Evolutionary conservation across 2,797 vertebrate species (phyloP), one percentile per base, ranked within the genome.

Genomic region (Tamandua tetradactyla): DNA sequence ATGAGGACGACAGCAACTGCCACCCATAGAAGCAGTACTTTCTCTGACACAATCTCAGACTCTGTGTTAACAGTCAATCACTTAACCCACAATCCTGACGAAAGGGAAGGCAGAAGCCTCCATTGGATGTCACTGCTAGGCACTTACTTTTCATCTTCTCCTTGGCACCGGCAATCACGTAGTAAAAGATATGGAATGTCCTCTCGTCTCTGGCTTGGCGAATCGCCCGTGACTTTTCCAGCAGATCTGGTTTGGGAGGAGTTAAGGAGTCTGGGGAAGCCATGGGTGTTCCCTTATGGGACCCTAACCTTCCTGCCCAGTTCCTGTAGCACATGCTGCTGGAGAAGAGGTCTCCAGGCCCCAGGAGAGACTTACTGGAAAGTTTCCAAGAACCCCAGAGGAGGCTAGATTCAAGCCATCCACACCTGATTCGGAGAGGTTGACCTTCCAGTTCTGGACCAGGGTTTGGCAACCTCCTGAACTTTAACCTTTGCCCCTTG

Each of bases 121-220:
- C 6, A 8, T 20, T 2, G 2, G 6, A 2, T 0, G 0, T 5
- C 18, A 2, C 27, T 35, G 59, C 69, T 5, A 32, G 64, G 23
- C 25, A 97, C 98, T 98, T 96, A 98, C 98, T 97, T 96, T 97
- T 98, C 98, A 99, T 98, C 97, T 99, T 99, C 25, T 98, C 99
- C 93, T 98, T 98, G 94, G 98, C 98, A 57, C 99, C 99, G 35
- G 99, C 98, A 49, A 99, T 98, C 99, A 99, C 98, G 94, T 99
- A 99, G 97, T 99, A 99, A 97, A 99, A 99, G 97, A 99, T 99
- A 97, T 99, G 99, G 97, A 99, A 99, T 0, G 99, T 99, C 97
- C 99, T 98, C 97, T 99, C 99, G 0, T 99, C 99, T 97, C 98
- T 99, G 95, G 99, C 99, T 97, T 99, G 99, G 84, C 99, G 98